Conservation (phyloP, 2,888 invertebrate genomes). For the Eurois occulta region DNA sequence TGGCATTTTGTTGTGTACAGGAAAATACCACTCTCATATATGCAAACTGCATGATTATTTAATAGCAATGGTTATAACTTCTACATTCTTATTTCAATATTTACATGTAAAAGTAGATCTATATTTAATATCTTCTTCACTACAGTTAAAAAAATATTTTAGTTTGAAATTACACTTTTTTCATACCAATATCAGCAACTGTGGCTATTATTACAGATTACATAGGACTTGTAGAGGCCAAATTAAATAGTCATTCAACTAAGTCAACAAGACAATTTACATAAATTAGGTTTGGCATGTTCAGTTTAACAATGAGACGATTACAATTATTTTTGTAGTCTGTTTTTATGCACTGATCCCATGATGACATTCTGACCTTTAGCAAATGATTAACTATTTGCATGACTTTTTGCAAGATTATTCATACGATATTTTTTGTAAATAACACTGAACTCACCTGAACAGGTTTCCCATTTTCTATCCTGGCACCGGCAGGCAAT, state of each 20-base stretch:
- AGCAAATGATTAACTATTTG: slow-evolving; percentile 15
- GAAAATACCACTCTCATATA: background rate
- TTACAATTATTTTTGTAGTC: slow-evolving; percentile 27
- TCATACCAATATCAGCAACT: slow-evolving; percentile 11
- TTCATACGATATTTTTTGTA: slow-evolving; percentile 14
- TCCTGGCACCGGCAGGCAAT: slow-evolving; percentile 91
- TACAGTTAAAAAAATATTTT: background rate
- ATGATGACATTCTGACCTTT: slow-evolving; percentile 46
- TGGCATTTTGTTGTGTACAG: background rate
- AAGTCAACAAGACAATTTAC: slow-evolving; percentile 61
- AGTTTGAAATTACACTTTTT: background rate
- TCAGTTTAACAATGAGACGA: slow-evolving; percentile 33
- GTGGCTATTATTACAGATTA: slow-evolving; percentile 9
- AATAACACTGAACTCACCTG: slow-evolving; percentile 83
- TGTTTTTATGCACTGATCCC: slow-evolving; percentile 38
- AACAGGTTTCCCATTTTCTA: slow-evolving; percentile 91
- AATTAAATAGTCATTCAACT: slow-evolving; percentile 60
- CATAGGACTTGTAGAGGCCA: slow-evolving; percentile 28
- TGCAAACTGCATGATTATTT: background rate
- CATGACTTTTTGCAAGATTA: slow-evolving; percentile 26
- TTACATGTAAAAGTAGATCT: background rate
- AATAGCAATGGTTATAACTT: background rate
- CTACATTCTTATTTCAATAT: no score
- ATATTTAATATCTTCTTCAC: background rate
- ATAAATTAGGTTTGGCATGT: slow-evolving; percentile 58